These are phyloP conservation scores for Zaprionus nigranus DNA, from an alignment of 1,140 invertebrate genomes.

Conservation along the genomic window DNA sequence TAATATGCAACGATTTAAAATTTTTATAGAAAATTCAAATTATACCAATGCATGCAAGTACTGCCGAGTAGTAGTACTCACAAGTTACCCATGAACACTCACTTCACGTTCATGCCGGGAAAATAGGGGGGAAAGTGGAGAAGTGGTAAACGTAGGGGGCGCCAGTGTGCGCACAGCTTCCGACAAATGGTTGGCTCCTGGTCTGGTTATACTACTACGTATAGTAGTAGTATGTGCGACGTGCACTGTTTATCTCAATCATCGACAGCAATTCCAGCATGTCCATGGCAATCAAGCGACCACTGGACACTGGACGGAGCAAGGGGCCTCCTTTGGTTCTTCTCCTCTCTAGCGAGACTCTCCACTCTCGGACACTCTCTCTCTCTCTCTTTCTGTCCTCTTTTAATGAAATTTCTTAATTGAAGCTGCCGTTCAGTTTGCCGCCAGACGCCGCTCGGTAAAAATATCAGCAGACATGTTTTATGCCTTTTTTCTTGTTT, in stretches of 20 bases:
- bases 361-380: slow-evolving; percentile 53
- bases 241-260: slow-evolving; percentile 75
- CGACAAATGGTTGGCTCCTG: slow-evolving; percentile 64
- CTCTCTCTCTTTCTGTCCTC: slow-evolving; percentile 34
- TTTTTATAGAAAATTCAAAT: slow-evolving; percentile 60
- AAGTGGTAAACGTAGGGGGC: slow-evolving; percentile 26
- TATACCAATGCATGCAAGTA: slow-evolving; percentile 31
- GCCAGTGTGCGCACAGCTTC: slow-evolving; percentile 65
- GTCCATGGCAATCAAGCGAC: slow-evolving; percentile 48
- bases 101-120: slow-evolving; percentile 38
- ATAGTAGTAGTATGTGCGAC: slow-evolving; percentile 28
- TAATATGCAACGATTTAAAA: slow-evolving; percentile 49
- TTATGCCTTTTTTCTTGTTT: slow-evolving; percentile 48
- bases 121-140: neutral
- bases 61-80: slow-evolving; percentile 5
- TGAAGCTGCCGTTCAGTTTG: slow-evolving; percentile 67
- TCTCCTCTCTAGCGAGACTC: slow-evolving; percentile 28
- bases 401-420: slow-evolving; percentile 82
- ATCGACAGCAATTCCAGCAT: slow-evolving; percentile 67
- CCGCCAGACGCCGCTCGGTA: slow-evolving; percentile 60
- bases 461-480: slow-evolving; percentile 64
- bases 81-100: slow-evolving; percentile 20
- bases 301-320: slow-evolving; percentile 30
- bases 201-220: slow-evolving; percentile 4
- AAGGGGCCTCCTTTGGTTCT: slow-evolving; percentile 9